A percentile compares a stretch with the other conserved stretches of the same genome.
Conservation (phyloP, 2,888 invertebrate genomes). For the Tipula unca region DNA sequence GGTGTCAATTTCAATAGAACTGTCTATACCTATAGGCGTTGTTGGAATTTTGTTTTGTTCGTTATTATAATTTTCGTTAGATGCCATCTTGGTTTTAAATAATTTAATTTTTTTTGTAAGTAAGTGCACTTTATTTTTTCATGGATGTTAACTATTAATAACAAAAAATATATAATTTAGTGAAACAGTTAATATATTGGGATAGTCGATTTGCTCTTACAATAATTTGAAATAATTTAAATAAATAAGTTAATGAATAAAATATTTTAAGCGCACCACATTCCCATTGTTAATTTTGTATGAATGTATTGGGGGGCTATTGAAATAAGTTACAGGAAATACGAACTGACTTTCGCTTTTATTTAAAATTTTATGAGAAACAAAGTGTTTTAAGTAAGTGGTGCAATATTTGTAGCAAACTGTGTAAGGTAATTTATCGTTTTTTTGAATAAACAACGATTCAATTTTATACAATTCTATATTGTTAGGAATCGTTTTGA, state of each 20-base stretch:
- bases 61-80: neutral
- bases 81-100: neutral
- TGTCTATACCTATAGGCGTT: neutral
- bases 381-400: neutral
- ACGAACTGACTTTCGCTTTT: neutral
- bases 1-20: neutral
- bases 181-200: no score
- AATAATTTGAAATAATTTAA: neutral
- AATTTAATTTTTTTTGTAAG: neutral
- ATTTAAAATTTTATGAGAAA: constrained; percentile 9
- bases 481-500: neutral
- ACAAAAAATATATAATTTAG: no score
- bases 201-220: no score
- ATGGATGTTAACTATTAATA: neutral
- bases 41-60: neutral
- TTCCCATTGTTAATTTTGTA: neutral
- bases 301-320: neutral
- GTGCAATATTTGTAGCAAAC: neutral
- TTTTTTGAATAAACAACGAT: neutral
- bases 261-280: neutral
- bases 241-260: neutral
- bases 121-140: neutral
- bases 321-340: neutral
- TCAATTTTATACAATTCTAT: neutral
- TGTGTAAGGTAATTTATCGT: neutral